Conservation (phyloP, 2,797 vertebrate genomes). For the Poliocrania exsul region DNA sequence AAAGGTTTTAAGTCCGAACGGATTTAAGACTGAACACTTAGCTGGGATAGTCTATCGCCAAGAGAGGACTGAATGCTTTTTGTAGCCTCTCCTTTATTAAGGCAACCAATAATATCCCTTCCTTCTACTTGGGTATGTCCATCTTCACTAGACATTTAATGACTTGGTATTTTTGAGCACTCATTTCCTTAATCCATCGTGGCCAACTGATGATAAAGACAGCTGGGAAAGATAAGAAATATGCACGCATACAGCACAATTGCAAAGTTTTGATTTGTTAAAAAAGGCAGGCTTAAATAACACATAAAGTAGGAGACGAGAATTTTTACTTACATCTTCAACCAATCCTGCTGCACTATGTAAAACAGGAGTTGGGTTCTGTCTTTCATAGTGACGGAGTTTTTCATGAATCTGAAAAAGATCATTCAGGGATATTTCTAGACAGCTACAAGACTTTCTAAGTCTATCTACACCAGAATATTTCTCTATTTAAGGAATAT, state of each 20-base stretch:
- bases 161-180: not conserved
- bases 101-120: not conserved
- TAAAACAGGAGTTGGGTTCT: slow-evolving; percentile 88
- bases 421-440: not conserved
- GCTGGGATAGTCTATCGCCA: not conserved
- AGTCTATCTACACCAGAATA: not conserved
- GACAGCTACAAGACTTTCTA: not conserved
- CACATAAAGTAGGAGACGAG: not conserved
- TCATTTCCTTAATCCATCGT: not conserved
- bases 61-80: not conserved
- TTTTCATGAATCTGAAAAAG: slow-evolving; percentile 90
- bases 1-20: not conserved
- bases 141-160: not conserved
- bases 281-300: not conserved
- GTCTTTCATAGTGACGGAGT: slow-evolving; percentile 88
- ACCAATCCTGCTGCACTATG: slow-evolving; percentile 89
- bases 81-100: not conserved
- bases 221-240: not conserved
- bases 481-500: not conserved
- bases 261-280: not conserved
- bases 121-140: not conserved
- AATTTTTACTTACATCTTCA: slow-evolving; percentile 85
- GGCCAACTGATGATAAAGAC: not conserved
- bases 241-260: accelerated
- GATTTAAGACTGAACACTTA: not conserved